Conservation (phyloP, 2,113 vertebrate genomes). For the Malurus elegans region DNA sequence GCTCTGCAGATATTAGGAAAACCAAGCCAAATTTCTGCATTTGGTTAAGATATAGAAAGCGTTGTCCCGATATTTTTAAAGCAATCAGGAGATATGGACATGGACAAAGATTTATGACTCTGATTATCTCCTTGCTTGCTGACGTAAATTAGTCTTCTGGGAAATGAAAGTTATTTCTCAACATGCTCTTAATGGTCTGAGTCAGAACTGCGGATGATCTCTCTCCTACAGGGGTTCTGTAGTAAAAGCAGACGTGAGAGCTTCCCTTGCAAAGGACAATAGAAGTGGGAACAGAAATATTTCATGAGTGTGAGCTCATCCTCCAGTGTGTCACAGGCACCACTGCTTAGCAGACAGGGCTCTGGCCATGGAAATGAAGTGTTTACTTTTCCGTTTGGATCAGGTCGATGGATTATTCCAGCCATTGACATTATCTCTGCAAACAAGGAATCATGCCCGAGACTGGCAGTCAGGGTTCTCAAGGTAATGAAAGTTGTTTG, state of each 20-base stretch:
- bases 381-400: conserved; percentile 19
- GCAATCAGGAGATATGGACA: background rate
- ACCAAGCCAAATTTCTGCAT: background rate
- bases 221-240: conserved; percentile 44
- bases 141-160: conserved; percentile 78
- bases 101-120: conserved; percentile 59
- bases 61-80: background rate
- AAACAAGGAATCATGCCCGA: background rate
- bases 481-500: background rate
- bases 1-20: background rate
- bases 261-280: background rate
- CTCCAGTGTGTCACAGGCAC: background rate
- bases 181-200: conserved; percentile 71
- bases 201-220: conserved; percentile 67
- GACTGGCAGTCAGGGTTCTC: background rate
- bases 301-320: conserved; percentile 10
- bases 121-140: conserved; percentile 73
- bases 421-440: conserved; percentile 16
- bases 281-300: conserved; percentile 31
- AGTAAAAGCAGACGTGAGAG: conserved; percentile 41
- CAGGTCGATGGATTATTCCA: background rate
- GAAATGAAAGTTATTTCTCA: conserved; percentile 75
- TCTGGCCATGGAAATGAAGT: background rate
- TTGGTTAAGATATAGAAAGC: conserved; percentile 20
- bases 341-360: conserved; percentile 3